A percentile compares a stretch with the other conserved stretches of the same genome.
These are phyloP conservation scores for Tachypleus tridentatus DNA, from an alignment of 1,140 invertebrate species.

Conservation along the genomic window DNA sequence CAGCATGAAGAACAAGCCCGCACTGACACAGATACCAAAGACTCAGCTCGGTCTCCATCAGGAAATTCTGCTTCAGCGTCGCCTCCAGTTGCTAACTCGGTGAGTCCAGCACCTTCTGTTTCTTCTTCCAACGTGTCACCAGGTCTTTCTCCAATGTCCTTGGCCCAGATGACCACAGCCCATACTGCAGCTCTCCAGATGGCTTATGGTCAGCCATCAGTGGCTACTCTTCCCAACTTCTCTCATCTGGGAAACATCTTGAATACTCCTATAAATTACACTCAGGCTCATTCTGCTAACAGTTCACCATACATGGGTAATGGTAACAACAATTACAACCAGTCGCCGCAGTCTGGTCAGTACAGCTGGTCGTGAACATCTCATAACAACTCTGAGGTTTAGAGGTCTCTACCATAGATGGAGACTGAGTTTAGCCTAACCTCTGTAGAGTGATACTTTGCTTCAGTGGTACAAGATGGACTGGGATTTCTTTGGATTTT, in stretches of 20 bases:
- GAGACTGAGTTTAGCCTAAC: too few relatives aligned
- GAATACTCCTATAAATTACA: conserved; percentile 5
- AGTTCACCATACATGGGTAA: too few relatives aligned
- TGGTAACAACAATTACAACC: background rate
- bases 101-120: conserved; percentile 10
- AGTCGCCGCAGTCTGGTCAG: conserved; percentile 11
- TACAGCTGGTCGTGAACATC: conserved; percentile 15
- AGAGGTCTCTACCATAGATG: too few relatives aligned
- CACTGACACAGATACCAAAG: conserved; percentile 10
- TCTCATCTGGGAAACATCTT: conserved; percentile 11
- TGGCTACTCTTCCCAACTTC: conserved; percentile 15
- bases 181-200: conserved; percentile 10
- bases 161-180: conserved; percentile 17
- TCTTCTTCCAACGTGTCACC: conserved; percentile 13
- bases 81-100: conserved; percentile 12
- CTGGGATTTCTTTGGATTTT: too few relatives aligned
- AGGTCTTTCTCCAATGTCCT: conserved; percentile 15
- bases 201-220: too few relatives aligned
- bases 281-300: conserved; percentile 7
- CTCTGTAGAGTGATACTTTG: too few relatives aligned
- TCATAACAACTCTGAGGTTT: too few relatives aligned
- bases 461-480: too few relatives aligned
- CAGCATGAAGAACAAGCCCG: background rate
- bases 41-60: conserved; percentile 13
- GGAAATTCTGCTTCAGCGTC: conserved; percentile 10